Conservation (phyloP, 2,797 vertebrate genomes). For the Phyllotis vaccarum region DNA sequence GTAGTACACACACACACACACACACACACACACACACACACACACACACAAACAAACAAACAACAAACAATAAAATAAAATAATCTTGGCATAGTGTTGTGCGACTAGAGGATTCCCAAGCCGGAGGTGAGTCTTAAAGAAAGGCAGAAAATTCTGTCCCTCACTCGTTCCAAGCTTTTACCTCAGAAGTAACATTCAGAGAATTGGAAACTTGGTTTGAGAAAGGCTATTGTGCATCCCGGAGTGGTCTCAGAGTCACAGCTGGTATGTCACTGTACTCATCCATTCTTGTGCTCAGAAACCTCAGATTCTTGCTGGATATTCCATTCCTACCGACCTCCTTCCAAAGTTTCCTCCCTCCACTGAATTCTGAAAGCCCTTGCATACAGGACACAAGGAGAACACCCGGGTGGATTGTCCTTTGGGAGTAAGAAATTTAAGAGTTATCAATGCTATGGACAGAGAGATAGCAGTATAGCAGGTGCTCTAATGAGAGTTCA, state of each 20-base stretch:
- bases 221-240: background rate
- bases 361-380: background rate
- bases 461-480: background rate
- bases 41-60: background rate
- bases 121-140: background rate
- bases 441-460: background rate
- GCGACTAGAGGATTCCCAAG: background rate
- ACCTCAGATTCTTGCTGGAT: background rate
- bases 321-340: background rate
- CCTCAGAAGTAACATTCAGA: background rate
- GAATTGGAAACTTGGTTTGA: background rate
- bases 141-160: background rate
- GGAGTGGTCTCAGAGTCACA: background rate
- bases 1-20: no score
- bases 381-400: background rate
- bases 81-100: background rate
- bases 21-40: background rate
- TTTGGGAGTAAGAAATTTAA: background rate
- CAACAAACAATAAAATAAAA: background rate
- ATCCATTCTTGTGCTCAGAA: background rate
- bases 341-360: background rate
- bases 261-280: background rate
- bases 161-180: no score
- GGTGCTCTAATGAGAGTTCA: background rate
- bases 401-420: background rate